These are phyloP conservation scores for Coleophora flavipennella DNA, from an alignment of 2,888 invertebrate species.

Conservation along the genomic window DNA sequence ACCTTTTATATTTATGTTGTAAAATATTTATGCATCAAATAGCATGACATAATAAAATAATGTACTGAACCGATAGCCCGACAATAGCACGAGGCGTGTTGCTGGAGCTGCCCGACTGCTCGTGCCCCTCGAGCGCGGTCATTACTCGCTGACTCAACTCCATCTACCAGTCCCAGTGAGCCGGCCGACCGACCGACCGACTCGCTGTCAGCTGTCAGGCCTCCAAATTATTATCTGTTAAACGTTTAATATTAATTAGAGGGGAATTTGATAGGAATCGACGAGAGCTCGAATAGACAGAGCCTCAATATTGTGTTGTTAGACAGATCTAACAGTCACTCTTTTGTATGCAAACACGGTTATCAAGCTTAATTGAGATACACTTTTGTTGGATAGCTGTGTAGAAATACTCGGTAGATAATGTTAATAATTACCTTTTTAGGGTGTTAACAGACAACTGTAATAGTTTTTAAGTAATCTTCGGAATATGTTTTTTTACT, in stretches of 20 bases:
- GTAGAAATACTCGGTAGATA: no score
- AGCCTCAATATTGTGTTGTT: neutral
- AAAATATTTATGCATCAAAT: no score
- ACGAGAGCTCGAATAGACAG: neutral
- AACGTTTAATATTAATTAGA: slow-evolving; percentile 23
- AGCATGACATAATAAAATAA: slow-evolving; percentile 1
- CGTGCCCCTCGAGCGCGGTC: slow-evolving; percentile 4
- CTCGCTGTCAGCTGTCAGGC: slow-evolving; percentile 1
- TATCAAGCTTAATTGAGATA: neutral
- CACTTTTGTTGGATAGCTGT: no score
- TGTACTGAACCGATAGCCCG: neutral
- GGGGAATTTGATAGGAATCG: slow-evolving; percentile 24
- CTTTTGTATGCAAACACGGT: slow-evolving; percentile 1
- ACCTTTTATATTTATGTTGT: no score
- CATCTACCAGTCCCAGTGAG: no score
- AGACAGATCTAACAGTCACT: neutral
- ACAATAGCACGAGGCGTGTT: neutral
- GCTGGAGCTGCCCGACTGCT: neutral
- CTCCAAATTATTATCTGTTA: slow-evolving; percentile 16
- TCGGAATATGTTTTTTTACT: no score
- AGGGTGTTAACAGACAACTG: no score
- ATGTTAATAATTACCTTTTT: no score
- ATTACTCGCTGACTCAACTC: slow-evolving; percentile 7
- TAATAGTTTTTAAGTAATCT: no score
- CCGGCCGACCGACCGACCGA: neutral